phyloP scores from a whole-genome alignment of 2,888 invertebrate genomes.

The Coelogynopora nodosa region DNA sequence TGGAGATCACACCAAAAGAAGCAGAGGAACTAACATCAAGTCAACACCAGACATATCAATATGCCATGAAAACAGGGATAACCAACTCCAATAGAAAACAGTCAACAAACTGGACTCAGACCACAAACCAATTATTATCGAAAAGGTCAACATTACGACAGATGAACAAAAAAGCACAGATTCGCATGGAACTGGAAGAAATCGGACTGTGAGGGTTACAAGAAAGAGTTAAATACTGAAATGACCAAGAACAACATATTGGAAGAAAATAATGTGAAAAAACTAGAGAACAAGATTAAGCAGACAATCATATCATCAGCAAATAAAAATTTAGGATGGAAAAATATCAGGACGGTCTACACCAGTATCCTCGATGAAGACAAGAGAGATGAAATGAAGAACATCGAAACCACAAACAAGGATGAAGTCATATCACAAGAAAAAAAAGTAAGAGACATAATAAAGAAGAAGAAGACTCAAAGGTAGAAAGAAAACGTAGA shows the following conservation, averaged over 20 bases:
- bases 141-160: background rate
- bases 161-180: background rate
- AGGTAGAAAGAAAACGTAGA: background rate
- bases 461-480: background rate
- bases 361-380: background rate
- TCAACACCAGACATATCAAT: background rate
- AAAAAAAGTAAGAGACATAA: background rate
- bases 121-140: background rate
- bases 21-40: background rate
- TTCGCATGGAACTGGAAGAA: slow-evolving; percentile 18
- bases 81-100: background rate
- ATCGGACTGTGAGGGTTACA: background rate
- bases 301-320: background rate
- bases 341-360: background rate
- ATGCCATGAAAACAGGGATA: background rate
- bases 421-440: background rate
- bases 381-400: background rate
- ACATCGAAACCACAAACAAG: background rate
- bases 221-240: background rate
- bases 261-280: background rate
- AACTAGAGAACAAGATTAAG: background rate
- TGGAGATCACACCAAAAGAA: background rate
- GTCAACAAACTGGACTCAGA: slow-evolving; percentile 3
- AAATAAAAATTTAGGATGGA: background rate
- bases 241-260: background rate